These are phyloP conservation scores for Neelides folsomi DNA, from an alignment of 2,888 invertebrate genomes.

Conservation along the genomic window DNA sequence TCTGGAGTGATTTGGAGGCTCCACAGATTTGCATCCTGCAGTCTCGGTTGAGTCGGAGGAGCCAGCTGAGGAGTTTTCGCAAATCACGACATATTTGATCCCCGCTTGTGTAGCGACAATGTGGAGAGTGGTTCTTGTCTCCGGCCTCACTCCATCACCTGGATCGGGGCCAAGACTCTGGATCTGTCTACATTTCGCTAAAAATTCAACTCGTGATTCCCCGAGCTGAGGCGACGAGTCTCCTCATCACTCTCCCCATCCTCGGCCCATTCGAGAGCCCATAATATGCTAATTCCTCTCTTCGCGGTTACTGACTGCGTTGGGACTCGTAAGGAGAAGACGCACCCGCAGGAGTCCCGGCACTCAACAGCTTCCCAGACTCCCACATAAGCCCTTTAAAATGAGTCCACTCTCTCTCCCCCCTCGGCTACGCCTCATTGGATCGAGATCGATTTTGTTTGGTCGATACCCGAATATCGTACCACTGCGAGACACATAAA, in stretches of 20 bases:
- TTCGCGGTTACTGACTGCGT: too few relatives aligned
- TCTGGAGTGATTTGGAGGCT: too few relatives aligned
- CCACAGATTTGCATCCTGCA: not conserved
- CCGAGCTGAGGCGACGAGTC: not conserved
- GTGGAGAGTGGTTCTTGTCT: conserved; percentile 8
- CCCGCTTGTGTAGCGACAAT: conserved; percentile 6
- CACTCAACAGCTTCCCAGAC: too few relatives aligned
- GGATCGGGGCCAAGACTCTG: conserved; percentile 18
- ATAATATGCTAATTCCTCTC: too few relatives aligned
- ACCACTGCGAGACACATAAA: conserved; percentile 14
- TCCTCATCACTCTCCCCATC: not conserved
- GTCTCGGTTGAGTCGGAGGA: conserved; percentile 6
- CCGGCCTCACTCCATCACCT: conserved; percentile 15
- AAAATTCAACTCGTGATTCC: not conserved
- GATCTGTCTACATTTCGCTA: not conserved
- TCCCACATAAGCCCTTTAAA: conserved; percentile 4
- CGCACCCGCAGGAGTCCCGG: too few relatives aligned
- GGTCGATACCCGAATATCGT: conserved; percentile 17
- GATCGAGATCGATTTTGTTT: conserved; percentile 14
- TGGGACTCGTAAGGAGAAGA: too few relatives aligned
- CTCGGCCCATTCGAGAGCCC: too few relatives aligned
- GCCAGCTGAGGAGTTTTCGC: conserved; percentile 16
- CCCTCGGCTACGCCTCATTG: conserved; percentile 6
- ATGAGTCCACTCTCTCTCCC: conserved; percentile 9
- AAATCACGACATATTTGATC: conserved; percentile 20